Percentiles rank a stretch among this genome's conserved stretches.
These are phyloP conservation scores for Leptopilina syphax DNA, from an alignment of 2,888 invertebrate species.

Conservation along the genomic window DNA sequence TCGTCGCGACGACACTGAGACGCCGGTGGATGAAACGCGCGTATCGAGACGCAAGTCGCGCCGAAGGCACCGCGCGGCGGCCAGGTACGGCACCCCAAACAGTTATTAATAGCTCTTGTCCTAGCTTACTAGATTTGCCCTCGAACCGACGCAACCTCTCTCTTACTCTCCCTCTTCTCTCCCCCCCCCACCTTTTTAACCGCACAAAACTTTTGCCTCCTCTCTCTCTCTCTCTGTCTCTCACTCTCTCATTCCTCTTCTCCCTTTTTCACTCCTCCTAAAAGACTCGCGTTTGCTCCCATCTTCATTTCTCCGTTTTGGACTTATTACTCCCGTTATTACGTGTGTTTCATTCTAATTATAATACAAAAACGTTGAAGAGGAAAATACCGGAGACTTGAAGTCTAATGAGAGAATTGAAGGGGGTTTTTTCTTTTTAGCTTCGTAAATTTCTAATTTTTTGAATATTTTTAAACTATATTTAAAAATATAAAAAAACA, in stretches of 20 bases:
- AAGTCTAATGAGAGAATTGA: background rate
- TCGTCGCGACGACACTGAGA: slow-evolving; percentile 76
- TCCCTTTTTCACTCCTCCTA: slow-evolving; percentile 26
- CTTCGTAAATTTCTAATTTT: too few species aligned
- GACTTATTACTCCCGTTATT: slow-evolving; percentile 40
- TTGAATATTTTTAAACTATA: too few species aligned
- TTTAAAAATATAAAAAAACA: too few species aligned
- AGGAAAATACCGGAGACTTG: slow-evolving; percentile 3
- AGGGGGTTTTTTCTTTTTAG: too few species aligned
- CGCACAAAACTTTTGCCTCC: slow-evolving; percentile 10
- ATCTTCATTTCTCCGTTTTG: slow-evolving; percentile 30
- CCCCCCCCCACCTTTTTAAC: slow-evolving; percentile 23
- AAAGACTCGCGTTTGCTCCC: slow-evolving; percentile 25
- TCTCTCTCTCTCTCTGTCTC: slow-evolving; percentile 28
- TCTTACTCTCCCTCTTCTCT: slow-evolving; percentile 11
- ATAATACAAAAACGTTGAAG: slow-evolving; percentile 11
- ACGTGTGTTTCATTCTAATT: slow-evolving; percentile 37
- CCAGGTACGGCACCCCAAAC: slow-evolving; percentile 76
- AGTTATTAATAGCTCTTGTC: slow-evolving; percentile 76
- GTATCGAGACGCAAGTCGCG: slow-evolving; percentile 68
- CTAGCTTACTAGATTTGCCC: slow-evolving; percentile 75
- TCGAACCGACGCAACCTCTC: slow-evolving; percentile 64
- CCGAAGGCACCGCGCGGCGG: slow-evolving; percentile 65
- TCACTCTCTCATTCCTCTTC: background rate
- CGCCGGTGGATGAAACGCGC: slow-evolving; percentile 72